phyloP scores from a whole-genome alignment of 2,797 vertebrate species.

The Betta splendens region DNA sequence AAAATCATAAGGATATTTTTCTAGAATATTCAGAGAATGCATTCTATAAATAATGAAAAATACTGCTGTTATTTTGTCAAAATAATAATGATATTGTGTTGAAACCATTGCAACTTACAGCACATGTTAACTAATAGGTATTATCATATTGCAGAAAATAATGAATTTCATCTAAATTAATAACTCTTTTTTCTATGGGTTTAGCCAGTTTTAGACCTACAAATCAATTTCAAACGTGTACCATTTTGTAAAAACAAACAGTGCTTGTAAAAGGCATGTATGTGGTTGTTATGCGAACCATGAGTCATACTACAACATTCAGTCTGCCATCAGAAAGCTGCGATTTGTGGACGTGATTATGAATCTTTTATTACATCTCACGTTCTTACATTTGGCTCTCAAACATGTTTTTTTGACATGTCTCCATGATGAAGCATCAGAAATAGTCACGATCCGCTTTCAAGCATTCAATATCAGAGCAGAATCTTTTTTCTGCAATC shows the following conservation, averaged over 20 bases:
- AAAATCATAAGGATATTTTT: constrained; percentile 20
- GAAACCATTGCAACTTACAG: background rate
- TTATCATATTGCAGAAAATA: constrained; percentile 7
- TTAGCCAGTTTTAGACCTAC: constrained; percentile 7
- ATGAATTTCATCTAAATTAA: constrained; percentile 9
- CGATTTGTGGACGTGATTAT: constrained; percentile 8
- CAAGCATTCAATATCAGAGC: constrained; percentile 1
- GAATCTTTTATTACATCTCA: constrained; percentile 3
- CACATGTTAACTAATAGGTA: background rate
- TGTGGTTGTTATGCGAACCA: constrained; percentile 27
- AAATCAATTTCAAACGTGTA: constrained; percentile 13
- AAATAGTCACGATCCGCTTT: background rate
- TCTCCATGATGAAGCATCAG: background rate
- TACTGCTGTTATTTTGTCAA: constrained; percentile 8
- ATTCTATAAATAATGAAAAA: background rate
- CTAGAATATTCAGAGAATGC: constrained; percentile 11
- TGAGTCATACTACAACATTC: constrained; percentile 13
- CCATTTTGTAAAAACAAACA: constrained; percentile 12
- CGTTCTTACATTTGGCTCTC: constrained; percentile 5
- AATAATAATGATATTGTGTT: background rate
- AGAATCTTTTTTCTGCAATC: constrained; percentile 4
- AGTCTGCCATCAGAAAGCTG: constrained; percentile 6
- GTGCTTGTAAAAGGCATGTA: constrained; percentile 9
- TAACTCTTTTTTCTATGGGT: background rate
- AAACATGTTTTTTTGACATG: constrained; percentile 13